These are phyloP conservation scores for Danaus chrysippus DNA, from an alignment of 2,888 invertebrate species.

Conservation along the genomic window DNA sequence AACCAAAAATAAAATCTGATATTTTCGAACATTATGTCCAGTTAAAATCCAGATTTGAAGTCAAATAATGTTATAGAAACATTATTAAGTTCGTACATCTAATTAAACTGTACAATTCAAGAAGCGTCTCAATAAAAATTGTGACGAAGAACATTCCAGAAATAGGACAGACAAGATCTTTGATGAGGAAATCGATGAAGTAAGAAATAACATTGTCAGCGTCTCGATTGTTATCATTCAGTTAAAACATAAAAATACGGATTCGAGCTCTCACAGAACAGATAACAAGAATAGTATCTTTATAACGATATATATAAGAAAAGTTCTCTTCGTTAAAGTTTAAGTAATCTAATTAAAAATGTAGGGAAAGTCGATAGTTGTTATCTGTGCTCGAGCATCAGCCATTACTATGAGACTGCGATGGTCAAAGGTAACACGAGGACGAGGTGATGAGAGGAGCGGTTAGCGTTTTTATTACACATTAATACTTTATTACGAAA, in stretches of 20 bases:
- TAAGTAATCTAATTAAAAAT: constrained; percentile 62
- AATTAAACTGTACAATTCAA: no score
- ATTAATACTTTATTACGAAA: background rate
- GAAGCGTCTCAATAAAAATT: background rate
- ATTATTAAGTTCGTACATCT: no score
- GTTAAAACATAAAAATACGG: background rate
- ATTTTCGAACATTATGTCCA: no score
- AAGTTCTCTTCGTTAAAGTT: constrained; percentile 31
- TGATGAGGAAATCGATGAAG: background rate
- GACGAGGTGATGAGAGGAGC: constrained; percentile 35
- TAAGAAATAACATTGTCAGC: constrained; percentile 8
- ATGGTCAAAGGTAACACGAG: constrained; percentile 54
- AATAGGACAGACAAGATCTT: background rate
- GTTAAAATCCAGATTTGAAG: no score
- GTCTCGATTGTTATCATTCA: background rate
- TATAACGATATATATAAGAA: constrained; percentile 26
- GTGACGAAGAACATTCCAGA: background rate
- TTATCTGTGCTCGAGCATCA: constrained; percentile 56
- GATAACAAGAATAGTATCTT: constrained; percentile 22
- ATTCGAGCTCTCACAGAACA: constrained; percentile 6
- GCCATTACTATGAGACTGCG: constrained; percentile 50
- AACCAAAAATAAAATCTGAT: no score
- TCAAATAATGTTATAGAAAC: no score
- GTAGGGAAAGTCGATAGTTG: constrained; percentile 51
- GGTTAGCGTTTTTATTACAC: constrained; percentile 30